Base-by-base conservation (phyloP, 2,797 vertebrate genomes). In the Intellagama lesueurii region DNA sequence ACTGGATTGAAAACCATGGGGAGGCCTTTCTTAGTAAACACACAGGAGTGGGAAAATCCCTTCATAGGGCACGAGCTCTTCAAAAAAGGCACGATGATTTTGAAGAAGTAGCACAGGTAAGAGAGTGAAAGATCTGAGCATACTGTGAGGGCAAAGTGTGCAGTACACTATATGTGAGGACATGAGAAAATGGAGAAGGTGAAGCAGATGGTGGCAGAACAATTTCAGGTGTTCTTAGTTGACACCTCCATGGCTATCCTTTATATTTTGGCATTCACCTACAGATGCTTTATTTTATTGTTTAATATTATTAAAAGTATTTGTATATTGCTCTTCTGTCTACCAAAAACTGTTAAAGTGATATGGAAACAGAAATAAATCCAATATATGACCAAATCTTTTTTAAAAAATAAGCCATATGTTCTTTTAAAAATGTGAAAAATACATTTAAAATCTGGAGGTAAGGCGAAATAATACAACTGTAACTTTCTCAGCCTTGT, bases 21-120 rank as follows among this genome's bases (percentile, higher is more conserved):
- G 99, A 99, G 94, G 99, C 98, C 7, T 99, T 99, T 94, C 98
- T 99, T 88, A 99, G 98, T 96, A 99, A 99, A 95, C 99, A 99
- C 93, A 98, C 98, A 0, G 99, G 99, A 8, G 99, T 99, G 69
- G 99, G 99, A 9, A 99, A 99, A 92, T 98, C 98, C 30, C 96
- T 99, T 12, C 99, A 99, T 92, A 97, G 99, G 95, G 99, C 99
- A 0, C 97, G 99, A 0, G 99, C 99, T 0, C 97, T 99, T 94
- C 99, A 99, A 97, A 99, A 99, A 95, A 98, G 99, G 76, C 99
- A 99, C 0, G 98, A 99, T 75, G 99, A 99, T 96, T 99, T 99
- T 94, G 98, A 99, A 97, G 98, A 99, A 95, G 98, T 99, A 1
- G 98, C 98, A 56, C 98, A 99, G 98, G 98, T 99, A 95, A 95